Conservation (phyloP, 1,140 invertebrate genomes). For the Steinernema khuongi region DNA sequence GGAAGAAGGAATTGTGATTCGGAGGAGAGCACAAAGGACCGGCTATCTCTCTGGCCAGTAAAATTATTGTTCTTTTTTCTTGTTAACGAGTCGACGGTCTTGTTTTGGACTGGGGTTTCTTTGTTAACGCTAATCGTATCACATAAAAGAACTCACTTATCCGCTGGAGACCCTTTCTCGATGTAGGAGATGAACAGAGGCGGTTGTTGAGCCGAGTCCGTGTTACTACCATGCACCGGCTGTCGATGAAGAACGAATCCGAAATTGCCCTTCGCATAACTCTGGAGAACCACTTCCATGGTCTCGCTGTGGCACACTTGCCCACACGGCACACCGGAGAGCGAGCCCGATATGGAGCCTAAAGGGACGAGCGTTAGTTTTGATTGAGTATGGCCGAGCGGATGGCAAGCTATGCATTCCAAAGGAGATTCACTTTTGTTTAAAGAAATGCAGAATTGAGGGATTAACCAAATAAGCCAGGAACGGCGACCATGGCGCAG, state of each 20-base stretch:
- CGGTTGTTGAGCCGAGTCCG: constrained; percentile 25
- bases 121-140: neutral
- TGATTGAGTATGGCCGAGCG: neutral
- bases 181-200: constrained; percentile 66
- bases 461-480: constrained; percentile 6
- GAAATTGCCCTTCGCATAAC: constrained; percentile 61
- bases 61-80: too few relatives aligned
- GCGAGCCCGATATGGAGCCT: constrained; percentile 43
- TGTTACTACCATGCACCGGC: constrained; percentile 7
- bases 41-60: too few relatives aligned
- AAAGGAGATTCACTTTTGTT: neutral
- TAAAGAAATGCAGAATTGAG: neutral
- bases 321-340: constrained; percentile 57
- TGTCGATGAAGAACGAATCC: constrained; percentile 61
- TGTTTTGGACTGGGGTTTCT: too few relatives aligned
- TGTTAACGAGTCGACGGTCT: too few relatives aligned
- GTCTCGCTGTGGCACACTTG: constrained; percentile 69
- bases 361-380: neutral
- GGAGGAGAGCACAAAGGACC: too few relatives aligned
- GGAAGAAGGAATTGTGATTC: too few relatives aligned
- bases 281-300: constrained; percentile 67
- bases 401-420: neutral
- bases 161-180: constrained; percentile 69
- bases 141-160: constrained; percentile 65
- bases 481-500: neutral